These are phyloP conservation scores for Oryzias curvinotus DNA, from an alignment of 2,113 vertebrate genomes.

Conservation along the genomic window DNA sequence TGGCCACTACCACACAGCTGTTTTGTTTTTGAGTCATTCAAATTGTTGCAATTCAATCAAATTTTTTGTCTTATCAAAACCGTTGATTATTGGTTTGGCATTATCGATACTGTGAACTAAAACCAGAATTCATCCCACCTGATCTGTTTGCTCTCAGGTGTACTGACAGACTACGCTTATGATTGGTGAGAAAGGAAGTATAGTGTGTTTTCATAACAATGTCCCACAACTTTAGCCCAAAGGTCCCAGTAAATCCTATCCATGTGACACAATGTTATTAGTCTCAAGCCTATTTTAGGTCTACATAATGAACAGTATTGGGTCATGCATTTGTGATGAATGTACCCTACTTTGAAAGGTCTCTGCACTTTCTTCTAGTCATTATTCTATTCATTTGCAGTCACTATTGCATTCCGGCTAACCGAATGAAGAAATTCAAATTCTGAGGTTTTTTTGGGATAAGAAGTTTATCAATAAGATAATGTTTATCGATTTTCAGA, in stretches of 20 bases:
- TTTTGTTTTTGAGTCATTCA: too few species aligned
- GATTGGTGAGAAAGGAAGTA: slow-evolving; percentile 40
- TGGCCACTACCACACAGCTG: too few species aligned
- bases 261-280: slow-evolving; percentile 41
- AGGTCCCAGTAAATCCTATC: slow-evolving; percentile 41
- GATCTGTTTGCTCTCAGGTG: too few species aligned
- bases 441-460: slow-evolving; percentile 19
- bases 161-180: slow-evolving; percentile 28
- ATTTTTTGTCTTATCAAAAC: too few species aligned
- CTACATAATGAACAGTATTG: slow-evolving; percentile 49
- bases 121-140: too few species aligned
- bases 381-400: slow-evolving; percentile 35
- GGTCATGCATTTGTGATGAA: slow-evolving; percentile 53
- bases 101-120: too few species aligned
- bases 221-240: slow-evolving; percentile 39
- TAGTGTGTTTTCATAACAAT: slow-evolving; percentile 56
- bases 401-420: slow-evolving; percentile 19
- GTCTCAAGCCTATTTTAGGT: slow-evolving; percentile 43
- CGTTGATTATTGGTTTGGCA: too few species aligned
- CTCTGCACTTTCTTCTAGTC: slow-evolving; percentile 21
- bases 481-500: too few species aligned
- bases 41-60: too few species aligned
- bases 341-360: slow-evolving; percentile 43
- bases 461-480: neutral
- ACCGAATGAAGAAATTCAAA: slow-evolving; percentile 34